These are phyloP conservation scores for Cenopis cana DNA, from an alignment of 2,888 invertebrate species.

Conservation along the genomic window DNA sequence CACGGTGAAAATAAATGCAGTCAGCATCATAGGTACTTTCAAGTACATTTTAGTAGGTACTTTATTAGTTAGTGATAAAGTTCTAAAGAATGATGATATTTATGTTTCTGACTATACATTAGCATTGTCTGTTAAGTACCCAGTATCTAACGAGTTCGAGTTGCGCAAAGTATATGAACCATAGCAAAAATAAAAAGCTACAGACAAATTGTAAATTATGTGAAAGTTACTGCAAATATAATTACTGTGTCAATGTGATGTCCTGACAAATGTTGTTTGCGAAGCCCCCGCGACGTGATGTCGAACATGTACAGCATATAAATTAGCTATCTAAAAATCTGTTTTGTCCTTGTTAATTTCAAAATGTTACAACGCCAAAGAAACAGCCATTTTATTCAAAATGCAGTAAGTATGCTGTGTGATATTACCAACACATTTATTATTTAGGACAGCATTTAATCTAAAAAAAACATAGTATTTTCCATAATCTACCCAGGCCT, in stretches of 20 bases:
- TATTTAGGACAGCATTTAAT: not conserved
- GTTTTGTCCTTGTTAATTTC: constrained; percentile 23
- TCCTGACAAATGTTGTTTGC: constrained; percentile 75
- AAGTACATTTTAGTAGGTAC: not conserved
- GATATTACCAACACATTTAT: not conserved
- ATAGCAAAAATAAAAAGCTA: constrained; percentile 18
- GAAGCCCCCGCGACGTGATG: constrained; percentile 66
- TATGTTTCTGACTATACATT: not conserved
- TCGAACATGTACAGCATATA: constrained; percentile 69
- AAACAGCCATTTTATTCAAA: constrained; percentile 1
- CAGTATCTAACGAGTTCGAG: constrained; percentile 27
- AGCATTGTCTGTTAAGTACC: constrained; percentile 30
- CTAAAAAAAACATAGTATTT: not conserved
- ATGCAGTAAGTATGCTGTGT: not conserved
- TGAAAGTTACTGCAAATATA: constrained; percentile 32
- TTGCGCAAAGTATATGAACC: constrained; percentile 11
- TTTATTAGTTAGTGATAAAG: constrained; percentile 7
- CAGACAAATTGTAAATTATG: constrained; percentile 19
- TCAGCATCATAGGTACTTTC: not conserved
- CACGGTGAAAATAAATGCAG: not conserved
- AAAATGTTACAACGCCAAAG: constrained; percentile 5
- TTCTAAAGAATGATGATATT: not conserved
- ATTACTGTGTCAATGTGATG: constrained; percentile 63
- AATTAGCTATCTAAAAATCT: constrained; percentile 55
- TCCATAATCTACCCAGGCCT: constrained; percentile 48